A percentile compares a stretch with the other conserved stretches of the same genome.
Conservation (phyloP, 2,888 invertebrate species). For the Tipula helvola region DNA sequence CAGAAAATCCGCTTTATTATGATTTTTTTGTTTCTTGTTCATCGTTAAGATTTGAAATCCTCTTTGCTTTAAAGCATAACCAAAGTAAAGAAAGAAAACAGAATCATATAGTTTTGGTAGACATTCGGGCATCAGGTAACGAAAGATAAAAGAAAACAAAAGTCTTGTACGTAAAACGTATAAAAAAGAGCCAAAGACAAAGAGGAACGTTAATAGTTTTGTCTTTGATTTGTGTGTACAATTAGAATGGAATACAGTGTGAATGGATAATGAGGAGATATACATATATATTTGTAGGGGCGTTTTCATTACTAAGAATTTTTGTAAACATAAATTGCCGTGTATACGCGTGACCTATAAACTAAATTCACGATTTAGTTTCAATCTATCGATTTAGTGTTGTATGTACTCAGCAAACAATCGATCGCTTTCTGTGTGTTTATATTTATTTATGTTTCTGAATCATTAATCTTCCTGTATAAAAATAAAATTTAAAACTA, state of each 20-base stretch:
- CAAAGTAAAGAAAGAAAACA: not conserved
- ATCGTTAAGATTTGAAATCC: not conserved
- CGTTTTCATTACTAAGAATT: not conserved
- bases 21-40: not conserved
- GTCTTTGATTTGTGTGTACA: not conserved
- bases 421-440: not conserved
- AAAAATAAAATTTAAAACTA: not conserved
- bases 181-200: not conserved
- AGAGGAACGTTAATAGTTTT: not conserved
- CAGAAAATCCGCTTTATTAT: not conserved
- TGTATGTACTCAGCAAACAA: not conserved
- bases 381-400: not conserved
- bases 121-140: not conserved
- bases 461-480: not conserved
- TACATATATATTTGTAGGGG: not conserved
- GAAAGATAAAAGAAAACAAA: not conserved
- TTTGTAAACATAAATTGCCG: not conserved
- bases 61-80: not conserved
- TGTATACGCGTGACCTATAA: not conserved
- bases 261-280: not conserved
- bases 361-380: not conserved
- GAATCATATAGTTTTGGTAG: not conserved
- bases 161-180: not conserved
- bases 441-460: not conserved
- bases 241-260: not conserved